Percentiles rank a stretch among this genome's conserved stretches.
Conservation (phyloP, 92 coral and sea anemone genomes). For the Parazoanthus swiftii region DNA sequence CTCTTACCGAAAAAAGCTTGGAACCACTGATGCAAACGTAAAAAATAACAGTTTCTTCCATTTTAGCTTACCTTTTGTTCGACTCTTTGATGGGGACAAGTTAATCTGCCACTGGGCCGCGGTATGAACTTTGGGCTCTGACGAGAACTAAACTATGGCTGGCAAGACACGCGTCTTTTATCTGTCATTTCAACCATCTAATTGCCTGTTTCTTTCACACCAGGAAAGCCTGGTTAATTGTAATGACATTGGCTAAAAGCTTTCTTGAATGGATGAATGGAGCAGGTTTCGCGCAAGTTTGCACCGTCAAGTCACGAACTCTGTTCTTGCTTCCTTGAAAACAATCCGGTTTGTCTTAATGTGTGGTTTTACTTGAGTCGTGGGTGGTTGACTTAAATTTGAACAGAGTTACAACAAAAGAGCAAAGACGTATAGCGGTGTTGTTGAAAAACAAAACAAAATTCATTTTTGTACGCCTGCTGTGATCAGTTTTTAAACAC, state of each 20-base stretch:
- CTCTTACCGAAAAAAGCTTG: not conserved
- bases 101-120: not conserved
- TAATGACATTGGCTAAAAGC: slow-evolving; percentile 18
- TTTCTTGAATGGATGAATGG: slow-evolving; percentile 8
- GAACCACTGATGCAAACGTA: not conserved
- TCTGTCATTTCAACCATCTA: not conserved
- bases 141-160: not conserved
- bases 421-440: not conserved
- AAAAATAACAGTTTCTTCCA: not conserved
- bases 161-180: not conserved
- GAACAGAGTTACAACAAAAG: not conserved
- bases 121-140: not conserved
- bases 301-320: not conserved
- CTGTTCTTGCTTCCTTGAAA: not conserved
- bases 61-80: not conserved
- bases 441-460: slow-evolving; percentile 13
- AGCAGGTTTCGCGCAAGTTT: slow-evolving; percentile 1
- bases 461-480: slow-evolving; percentile 1
- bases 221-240: slow-evolving; percentile 3
- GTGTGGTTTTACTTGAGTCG: not conserved
- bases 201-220: slow-evolving; percentile 1
- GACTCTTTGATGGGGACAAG: no score
- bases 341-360: not conserved
- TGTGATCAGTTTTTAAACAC: slow-evolving; percentile 11
- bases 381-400: not conserved